phyloP scores from a whole-genome alignment of 1,140 invertebrate genomes.

The Neodiprion virginianus region DNA sequence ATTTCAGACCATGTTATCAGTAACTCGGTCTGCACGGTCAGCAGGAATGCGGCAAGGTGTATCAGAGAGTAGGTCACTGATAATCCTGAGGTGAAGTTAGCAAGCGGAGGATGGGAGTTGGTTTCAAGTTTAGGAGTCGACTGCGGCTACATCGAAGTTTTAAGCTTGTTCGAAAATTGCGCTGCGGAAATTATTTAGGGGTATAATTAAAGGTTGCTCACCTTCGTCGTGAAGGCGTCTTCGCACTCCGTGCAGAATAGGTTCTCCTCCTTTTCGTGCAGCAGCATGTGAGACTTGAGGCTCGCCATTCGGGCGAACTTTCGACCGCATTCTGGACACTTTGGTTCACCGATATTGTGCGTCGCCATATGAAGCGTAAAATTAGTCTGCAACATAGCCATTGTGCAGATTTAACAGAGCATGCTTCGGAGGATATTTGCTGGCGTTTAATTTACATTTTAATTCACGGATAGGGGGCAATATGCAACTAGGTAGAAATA shows the following conservation, averaged over 20 bases:
- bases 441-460: neutral
- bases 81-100: neutral
- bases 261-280: constrained; percentile 75
- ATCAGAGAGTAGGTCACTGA: constrained; percentile 12
- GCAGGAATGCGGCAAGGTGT: constrained; percentile 14
- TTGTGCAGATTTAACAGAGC: constrained; percentile 32
- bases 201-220: constrained; percentile 39
- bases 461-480: neutral
- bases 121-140: no score
- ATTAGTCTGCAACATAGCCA: constrained; percentile 58
- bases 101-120: neutral
- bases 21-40: constrained; percentile 18
- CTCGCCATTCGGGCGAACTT: constrained; percentile 73
- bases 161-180: no score
- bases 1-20: constrained; percentile 16
- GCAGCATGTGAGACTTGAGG: constrained; percentile 73
- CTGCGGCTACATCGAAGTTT: no score
- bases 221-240: constrained; percentile 72
- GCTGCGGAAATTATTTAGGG: no score
- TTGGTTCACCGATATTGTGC: constrained; percentile 63
- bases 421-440: neutral
- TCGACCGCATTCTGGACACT: constrained; percentile 71
- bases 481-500: constrained; percentile 6
- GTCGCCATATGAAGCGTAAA: constrained; percentile 69
- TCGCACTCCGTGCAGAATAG: constrained; percentile 74